phyloP scores from a whole-genome alignment of 1,140 invertebrate species.

The Metopolophium dirhodum region DNA sequence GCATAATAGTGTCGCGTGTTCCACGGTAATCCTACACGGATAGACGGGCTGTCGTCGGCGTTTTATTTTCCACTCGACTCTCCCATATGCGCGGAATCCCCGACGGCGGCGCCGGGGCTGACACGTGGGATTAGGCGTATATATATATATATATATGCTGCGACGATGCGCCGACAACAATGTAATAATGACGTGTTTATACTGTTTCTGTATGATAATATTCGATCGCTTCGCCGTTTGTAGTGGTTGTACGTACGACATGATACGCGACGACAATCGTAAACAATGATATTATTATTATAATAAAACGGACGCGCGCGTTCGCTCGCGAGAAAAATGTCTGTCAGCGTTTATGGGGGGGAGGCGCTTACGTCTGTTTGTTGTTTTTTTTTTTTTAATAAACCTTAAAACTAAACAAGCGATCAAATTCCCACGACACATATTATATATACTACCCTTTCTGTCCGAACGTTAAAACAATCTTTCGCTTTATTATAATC shows the following conservation, averaged over 20 bases:
- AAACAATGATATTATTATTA: background rate
- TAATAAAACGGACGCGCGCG: background rate
- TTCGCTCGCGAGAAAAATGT: background rate
- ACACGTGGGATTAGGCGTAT: background rate
- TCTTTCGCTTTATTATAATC: background rate
- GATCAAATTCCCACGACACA: too few species aligned
- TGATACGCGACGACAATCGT: background rate
- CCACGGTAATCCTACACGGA: background rate
- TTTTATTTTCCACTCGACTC: slow-evolving; percentile 11
- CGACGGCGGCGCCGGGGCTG: background rate
- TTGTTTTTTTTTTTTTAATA: background rate
- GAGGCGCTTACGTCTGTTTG: background rate
- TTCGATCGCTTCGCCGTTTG: background rate
- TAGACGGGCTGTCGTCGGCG: background rate
- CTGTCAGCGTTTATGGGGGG: background rate
- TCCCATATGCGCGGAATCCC: background rate
- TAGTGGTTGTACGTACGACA: too few species aligned
- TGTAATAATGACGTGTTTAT: background rate
- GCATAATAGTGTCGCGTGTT: background rate
- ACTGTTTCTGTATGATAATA: background rate
- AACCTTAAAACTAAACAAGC: background rate
- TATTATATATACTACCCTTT: too few species aligned
- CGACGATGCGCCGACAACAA: background rate
- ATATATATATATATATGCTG: too few species aligned
- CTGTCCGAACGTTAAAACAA: too few species aligned